Percentiles rank a stretch among this genome's conserved stretches.
phyloP scores from a whole-genome alignment of 2,113 vertebrate genomes.

The Sterrhoptilus dennistouni region DNA sequence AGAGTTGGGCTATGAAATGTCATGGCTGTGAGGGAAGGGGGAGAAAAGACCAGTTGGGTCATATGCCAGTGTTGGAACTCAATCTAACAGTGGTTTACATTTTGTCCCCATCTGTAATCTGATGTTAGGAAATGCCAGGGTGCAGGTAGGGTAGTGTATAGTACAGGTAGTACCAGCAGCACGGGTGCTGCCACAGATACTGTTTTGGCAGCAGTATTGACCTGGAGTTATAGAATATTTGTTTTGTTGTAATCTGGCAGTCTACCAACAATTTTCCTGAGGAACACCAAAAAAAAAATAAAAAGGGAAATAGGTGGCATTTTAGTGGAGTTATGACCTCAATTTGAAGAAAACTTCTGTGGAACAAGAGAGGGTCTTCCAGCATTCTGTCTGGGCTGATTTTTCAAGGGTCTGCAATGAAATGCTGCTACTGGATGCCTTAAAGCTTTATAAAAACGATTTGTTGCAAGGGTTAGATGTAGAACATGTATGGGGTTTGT shows the following conservation, averaged over 20 bases:
- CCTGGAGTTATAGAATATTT: not conserved
- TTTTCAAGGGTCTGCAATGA: slow-evolving; percentile 17
- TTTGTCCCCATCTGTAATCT: not conserved
- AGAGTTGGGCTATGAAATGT: not conserved
- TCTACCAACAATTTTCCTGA: not conserved
- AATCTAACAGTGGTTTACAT: not conserved
- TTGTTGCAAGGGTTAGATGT: not conserved
- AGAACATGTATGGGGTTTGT: slow-evolving; percentile 2
- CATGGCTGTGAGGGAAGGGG: not conserved
- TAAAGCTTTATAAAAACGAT: slow-evolving; percentile 1
- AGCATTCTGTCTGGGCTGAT: slow-evolving; percentile 10
- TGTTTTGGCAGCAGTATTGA: not conserved
- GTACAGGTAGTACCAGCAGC: not conserved
- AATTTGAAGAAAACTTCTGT: slow-evolving; percentile 15
- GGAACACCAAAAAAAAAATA: not conserved
- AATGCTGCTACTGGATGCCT: slow-evolving; percentile 7
- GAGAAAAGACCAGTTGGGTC: not conserved
- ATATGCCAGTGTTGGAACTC: not conserved
- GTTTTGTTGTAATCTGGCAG: not conserved
- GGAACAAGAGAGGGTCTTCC: not conserved
- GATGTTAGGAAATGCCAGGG: not conserved
- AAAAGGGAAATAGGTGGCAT: not conserved
- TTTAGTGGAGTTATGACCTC: not conserved
- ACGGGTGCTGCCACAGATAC: not conserved
- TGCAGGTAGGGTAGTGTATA: not conserved